Conservation (phyloP, 2,113 vertebrate genomes). For the Gavia stellata region DNA sequence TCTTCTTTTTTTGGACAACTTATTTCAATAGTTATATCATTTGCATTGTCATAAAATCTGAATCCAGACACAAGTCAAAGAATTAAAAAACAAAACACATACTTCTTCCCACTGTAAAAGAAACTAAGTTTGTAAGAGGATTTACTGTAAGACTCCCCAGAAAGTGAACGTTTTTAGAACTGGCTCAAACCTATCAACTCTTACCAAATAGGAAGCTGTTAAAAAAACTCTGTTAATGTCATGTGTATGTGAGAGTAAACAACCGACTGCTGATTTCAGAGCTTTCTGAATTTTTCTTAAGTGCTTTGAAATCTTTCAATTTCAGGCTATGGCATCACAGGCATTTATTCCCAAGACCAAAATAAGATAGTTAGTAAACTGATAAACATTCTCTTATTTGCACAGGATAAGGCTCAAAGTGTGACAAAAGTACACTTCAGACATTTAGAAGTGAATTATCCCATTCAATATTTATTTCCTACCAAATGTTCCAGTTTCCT, state of each 20-base stretch:
- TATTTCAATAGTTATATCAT: neutral
- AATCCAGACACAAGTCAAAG: neutral
- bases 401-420: neutral
- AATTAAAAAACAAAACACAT: neutral
- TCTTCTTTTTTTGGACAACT: neutral
- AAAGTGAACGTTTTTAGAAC: conserved; percentile 13
- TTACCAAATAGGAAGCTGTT: neutral
- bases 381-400: neutral
- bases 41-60: neutral
- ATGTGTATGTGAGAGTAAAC: neutral
- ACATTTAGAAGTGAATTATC: neutral
- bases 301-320: neutral
- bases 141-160: neutral
- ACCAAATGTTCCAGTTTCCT: neutral
- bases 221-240: neutral
- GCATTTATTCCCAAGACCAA: neutral
- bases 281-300: neutral
- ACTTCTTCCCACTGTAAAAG: neutral
- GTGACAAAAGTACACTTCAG: neutral
- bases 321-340: neutral
- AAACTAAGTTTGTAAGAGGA: neutral
- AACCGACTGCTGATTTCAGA: neutral
- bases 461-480: neutral
- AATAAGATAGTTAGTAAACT: neutral
- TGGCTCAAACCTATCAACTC: neutral